A percentile compares a stretch with the other conserved stretches of the same genome.
phyloP scores from a whole-genome alignment of 2,888 invertebrate genomes.

The Anthrax anthrax region DNA sequence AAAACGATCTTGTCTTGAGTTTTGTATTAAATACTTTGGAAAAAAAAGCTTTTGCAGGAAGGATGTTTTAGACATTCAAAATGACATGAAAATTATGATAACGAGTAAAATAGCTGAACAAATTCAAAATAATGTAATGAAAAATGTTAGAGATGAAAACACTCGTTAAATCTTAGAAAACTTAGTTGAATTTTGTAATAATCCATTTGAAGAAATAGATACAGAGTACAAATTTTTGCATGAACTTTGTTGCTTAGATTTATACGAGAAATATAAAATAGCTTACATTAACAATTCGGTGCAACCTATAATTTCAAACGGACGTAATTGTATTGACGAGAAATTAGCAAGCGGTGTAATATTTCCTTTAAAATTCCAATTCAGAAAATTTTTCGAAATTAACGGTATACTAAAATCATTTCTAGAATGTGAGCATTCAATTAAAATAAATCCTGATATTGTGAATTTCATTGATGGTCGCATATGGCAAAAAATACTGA shows the following conservation, averaged over 20 bases:
- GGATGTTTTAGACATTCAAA: background rate
- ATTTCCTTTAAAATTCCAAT: slow-evolving; percentile 4
- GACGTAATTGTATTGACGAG: background rate
- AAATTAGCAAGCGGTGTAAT: background rate
- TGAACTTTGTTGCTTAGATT: background rate
- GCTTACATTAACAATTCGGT: background rate
- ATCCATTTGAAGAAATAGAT: background rate
- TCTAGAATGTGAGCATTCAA: background rate
- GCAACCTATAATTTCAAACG: background rate
- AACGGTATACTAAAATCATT: background rate
- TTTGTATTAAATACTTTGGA: background rate
- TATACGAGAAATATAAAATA: background rate
- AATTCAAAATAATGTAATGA: background rate
- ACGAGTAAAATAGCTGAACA: background rate
- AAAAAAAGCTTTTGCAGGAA: background rate
- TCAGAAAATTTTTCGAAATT: slow-evolving; percentile 1
- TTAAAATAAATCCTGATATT: background rate
- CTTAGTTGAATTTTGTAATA: background rate
- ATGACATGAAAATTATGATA: background rate
- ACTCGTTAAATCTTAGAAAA: background rate
- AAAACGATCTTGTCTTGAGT: background rate
- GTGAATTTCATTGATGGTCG: slow-evolving; percentile 2
- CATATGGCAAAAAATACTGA: background rate
- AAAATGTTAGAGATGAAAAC: background rate
- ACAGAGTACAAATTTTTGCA: slow-evolving; percentile 3